These are phyloP conservation scores for Nasonovia ribisnigri DNA, from an alignment of 2,888 invertebrate genomes.

Conservation along the genomic window DNA sequence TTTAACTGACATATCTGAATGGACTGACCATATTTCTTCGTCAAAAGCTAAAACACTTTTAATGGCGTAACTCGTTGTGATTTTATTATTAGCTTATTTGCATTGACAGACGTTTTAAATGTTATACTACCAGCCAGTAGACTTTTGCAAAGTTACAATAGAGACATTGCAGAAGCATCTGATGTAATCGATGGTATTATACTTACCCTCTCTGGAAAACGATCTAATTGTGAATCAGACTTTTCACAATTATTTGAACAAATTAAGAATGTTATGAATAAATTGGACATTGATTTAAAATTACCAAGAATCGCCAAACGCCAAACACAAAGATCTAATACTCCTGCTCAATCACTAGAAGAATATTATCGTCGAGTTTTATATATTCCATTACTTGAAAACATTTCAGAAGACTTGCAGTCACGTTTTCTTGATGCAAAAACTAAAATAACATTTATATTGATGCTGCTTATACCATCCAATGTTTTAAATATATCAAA, in stretches of 20 bases:
- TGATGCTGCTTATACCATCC: constrained; percentile 12
- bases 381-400: constrained; percentile 12
- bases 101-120: background rate
- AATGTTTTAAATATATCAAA: background rate
- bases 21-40: too few species aligned
- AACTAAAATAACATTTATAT: constrained; percentile 2
- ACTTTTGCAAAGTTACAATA: background rate
- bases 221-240: background rate
- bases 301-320: background rate
- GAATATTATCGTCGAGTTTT: constrained; percentile 10
- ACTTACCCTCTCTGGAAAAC: background rate
- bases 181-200: background rate
- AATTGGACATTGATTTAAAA: constrained; percentile 1
- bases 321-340: background rate
- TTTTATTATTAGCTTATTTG: constrained; percentile 4
- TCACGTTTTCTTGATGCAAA: background rate
- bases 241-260: background rate
- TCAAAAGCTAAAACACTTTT: too few species aligned
- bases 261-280: background rate
- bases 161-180: background rate
- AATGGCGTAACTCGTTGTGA: constrained; percentile 1
- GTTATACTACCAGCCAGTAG: background rate
- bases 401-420: constrained; percentile 3
- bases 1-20: too few species aligned
- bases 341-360: background rate